Evolutionary conservation across 2,888 invertebrate species (phyloP), one percentile per base, ranked within the genome.

Genomic region (Dermolepida albohirtum): DNA sequence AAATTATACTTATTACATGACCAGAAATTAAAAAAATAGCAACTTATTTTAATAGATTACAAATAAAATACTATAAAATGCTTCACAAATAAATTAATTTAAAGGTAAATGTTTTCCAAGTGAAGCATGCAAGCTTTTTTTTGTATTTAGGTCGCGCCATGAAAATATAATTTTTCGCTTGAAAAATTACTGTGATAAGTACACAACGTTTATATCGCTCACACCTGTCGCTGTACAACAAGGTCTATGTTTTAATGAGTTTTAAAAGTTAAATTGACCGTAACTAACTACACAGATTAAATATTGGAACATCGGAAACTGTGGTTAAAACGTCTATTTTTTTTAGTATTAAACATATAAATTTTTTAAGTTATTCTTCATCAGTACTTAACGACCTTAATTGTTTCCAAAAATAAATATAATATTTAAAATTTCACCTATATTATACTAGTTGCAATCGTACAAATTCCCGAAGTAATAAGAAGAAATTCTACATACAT

Each of bases 241-340:
- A 14, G 47, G 14, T 47, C 47, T 34, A 62, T 47, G 47, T 62
- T 49, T 62, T 62, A 62, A 62, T 62, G 47, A 62, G 49, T 62
- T 62, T 62, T 34, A 47, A 43, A 62, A 62, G 59, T 47, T 62
- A 49, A 62, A 62, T 62, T 62, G 59, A 62, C 47, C 59, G 47
- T 47, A 34, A 62, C 59, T 49, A 62, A 62, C 47, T 34, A 17
- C 44, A 47, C 34, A 62, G 47, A 47, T 62, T 62, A 62, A 62
- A 62, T 34, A 62, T 62, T 49, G 59, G 47, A 47, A 34, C 59
- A 47, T 47, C 34, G 49, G 47, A 47, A 62, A 16, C 47, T 62
- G 47, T 49, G 59, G 59, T 47, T 62, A 34, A 52, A 51, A 29
- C n/a, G 7, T 11, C 22, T 8, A 12, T 17, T n/a, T 11, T 52